Conservation (phyloP, 1,140 invertebrate species). For the Zaprionus tsacasi region DNA sequence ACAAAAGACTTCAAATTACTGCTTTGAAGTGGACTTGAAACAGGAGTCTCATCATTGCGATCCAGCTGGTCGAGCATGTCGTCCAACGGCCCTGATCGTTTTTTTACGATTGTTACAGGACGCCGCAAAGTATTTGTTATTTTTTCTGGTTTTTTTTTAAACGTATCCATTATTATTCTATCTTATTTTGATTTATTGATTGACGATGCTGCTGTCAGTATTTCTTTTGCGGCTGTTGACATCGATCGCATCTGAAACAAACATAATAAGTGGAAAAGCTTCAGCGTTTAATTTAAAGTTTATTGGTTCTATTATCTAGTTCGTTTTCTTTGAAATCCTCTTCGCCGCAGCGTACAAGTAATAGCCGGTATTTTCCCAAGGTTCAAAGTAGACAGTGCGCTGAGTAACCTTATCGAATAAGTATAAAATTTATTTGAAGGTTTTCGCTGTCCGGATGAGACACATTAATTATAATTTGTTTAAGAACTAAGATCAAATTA, state of each 20-base stretch:
- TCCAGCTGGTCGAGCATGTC: conserved; percentile 49
- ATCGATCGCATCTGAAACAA: conserved; percentile 46
- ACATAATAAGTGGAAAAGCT: conserved; percentile 18
- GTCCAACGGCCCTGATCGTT: conserved; percentile 64
- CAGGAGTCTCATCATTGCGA: background rate
- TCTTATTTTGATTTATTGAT: conserved; percentile 2
- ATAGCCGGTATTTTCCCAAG: background rate
- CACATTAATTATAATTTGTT: background rate
- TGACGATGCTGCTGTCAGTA: background rate
- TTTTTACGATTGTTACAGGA: conserved; percentile 61
- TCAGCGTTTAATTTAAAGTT: background rate
- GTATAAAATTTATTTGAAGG: background rate
- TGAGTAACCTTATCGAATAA: background rate
- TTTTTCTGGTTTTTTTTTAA: conserved; percentile 2
- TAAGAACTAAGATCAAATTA: background rate
- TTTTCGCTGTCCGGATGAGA: background rate
- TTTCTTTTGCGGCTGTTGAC: background rate
- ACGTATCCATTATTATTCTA: conserved; percentile 37
- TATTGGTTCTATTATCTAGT: background rate
- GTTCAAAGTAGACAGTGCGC: background rate
- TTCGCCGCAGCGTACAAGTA: background rate
- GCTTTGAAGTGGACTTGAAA: background rate
- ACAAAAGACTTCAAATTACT: background rate
- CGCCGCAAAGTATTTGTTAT: conserved; percentile 36
- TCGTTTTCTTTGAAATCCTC: background rate